Evolutionary conservation across 2,797 vertebrate species (phyloP).

Genomic region (Smutsia temminckii): DNA sequence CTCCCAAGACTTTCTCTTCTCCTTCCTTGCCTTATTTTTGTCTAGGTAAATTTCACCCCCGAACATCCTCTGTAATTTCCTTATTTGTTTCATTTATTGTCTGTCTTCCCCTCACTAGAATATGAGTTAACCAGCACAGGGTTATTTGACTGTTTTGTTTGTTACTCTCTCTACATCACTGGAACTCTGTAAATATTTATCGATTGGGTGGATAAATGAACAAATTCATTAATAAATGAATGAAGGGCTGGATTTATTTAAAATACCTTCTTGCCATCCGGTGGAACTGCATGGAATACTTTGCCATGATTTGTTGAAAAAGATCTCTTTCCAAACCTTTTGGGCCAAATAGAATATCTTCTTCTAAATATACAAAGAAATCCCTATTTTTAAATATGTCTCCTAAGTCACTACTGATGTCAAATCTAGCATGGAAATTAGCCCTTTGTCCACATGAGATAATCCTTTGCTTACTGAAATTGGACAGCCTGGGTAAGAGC

Average conservation of each 20-base stretch:
- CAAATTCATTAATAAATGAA: neutral
- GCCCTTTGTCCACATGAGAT: neutral
- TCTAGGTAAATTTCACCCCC: neutral
- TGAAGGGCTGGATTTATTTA: slow-evolving; percentile 2
- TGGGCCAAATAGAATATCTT: neutral
- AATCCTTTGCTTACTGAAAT: neutral
- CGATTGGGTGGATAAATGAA: neutral
- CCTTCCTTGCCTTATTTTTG: neutral
- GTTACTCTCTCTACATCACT: neutral
- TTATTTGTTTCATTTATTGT: neutral
- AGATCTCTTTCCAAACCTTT: neutral
- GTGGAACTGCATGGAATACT: neutral
- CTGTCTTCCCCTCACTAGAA: neutral
- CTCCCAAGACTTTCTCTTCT: neutral
- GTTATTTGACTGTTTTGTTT: neutral
- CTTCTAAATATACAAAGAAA: neutral
- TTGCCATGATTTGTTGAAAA: neutral
- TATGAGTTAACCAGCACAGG: neutral
- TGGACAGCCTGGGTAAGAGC: neutral
- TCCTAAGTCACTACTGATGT: neutral
- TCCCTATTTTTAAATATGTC: neutral
- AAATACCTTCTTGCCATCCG: neutral
- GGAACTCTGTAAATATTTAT: neutral
- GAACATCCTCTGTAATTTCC: neutral
- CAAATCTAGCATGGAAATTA: neutral